These are phyloP conservation scores for Pentalonia nigronervosa DNA, from an alignment of 1,140 invertebrate genomes.

Conservation along the genomic window DNA sequence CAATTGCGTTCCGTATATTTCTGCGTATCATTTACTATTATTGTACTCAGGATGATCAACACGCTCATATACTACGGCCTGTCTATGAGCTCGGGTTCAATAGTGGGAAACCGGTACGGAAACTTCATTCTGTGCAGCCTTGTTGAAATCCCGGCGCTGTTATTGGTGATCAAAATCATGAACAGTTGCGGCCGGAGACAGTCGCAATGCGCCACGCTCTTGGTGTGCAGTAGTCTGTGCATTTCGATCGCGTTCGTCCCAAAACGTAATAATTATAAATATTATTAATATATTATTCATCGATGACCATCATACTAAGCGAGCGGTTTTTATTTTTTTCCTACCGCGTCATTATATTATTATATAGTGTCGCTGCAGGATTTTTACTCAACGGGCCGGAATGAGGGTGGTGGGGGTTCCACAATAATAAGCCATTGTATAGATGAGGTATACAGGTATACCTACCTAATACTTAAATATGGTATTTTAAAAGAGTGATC, in stretches of 20 bases:
- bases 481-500: neutral
- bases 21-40: neutral
- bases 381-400: neutral
- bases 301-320: neutral
- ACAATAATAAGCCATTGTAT: neutral
- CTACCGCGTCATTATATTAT: too few relatives aligned
- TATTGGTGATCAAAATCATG: constrained; percentile 57
- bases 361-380: neutral
- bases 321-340: neutral
- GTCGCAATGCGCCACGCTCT: constrained; percentile 57
- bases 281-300: neutral
- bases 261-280: constrained; percentile 57
- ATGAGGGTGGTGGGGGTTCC: neutral
- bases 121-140: constrained; percentile 67
- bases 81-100: constrained; percentile 68
- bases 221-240: constrained; percentile 59
- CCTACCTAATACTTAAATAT: neutral
- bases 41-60: constrained; percentile 71
- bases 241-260: constrained; percentile 59
- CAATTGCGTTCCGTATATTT: neutral
- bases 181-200: constrained; percentile 59
- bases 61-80: constrained; percentile 77
- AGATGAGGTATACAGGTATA: too few relatives aligned
- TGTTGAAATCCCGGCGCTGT: constrained; percentile 66
- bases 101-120: constrained; percentile 63